Evolutionary conservation across 2,113 vertebrate species (phyloP).

Genomic region (Orientallactaga bullata): DNA sequence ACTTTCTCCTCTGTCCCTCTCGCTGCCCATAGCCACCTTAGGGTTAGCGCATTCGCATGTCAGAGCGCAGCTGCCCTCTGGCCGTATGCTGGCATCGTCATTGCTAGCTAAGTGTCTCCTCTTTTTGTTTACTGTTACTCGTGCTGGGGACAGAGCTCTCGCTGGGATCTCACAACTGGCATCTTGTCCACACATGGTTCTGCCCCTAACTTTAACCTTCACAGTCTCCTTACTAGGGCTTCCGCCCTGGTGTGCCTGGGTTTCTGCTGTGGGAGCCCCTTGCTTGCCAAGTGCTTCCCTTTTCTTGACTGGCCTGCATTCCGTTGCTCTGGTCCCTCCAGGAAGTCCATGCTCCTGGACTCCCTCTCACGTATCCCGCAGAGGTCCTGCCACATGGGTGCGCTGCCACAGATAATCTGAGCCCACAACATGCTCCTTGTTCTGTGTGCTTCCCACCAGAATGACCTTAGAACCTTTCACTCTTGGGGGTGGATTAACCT

Average conservation of each 20-base stretch:
- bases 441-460: background rate
- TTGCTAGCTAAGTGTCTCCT: too few species aligned
- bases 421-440: background rate
- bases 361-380: rapidly evolving
- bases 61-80: too few species aligned
- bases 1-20: too few species aligned
- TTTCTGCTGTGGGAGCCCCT: rapidly evolving
- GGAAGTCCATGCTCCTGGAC: background rate
- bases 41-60: too few species aligned
- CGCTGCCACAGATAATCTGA: too few species aligned
- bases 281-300: background rate
- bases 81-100: too few species aligned
- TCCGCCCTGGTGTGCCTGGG: background rate
- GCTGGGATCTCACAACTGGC: too few species aligned
- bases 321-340: background rate
- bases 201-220: background rate
- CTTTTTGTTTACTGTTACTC: too few species aligned
- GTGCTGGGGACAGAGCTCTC: too few species aligned
- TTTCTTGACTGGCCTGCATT: rapidly evolving
- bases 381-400: too few species aligned
- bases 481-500: background rate
- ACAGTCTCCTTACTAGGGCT: background rate
- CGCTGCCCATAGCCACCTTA: too few species aligned
- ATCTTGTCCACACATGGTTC: background rate
- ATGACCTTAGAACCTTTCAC: background rate